A percentile compares a stretch with the other conserved stretches of the same genome.
Evolutionary conservation across 2,113 vertebrate genomes (phyloP).

Genomic region (Caranx melampygus): DNA sequence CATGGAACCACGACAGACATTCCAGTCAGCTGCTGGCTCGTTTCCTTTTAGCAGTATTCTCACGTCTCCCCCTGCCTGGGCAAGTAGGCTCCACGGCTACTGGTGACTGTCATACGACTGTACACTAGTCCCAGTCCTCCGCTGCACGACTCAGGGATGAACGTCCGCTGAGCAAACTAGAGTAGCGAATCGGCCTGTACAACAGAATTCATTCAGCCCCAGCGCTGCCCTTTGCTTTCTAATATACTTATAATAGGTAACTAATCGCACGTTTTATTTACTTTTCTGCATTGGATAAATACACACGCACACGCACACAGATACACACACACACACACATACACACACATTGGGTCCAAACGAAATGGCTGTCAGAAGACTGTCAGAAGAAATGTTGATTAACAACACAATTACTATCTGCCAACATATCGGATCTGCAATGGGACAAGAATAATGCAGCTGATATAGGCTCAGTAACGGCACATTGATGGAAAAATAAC

Average conservation of each 20-base stretch:
- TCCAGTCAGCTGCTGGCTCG: conserved; percentile 37
- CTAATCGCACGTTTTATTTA: conserved; percentile 18
- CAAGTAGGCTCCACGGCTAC: conserved; percentile 36
- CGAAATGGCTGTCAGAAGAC: neutral
- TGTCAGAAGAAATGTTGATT: neutral
- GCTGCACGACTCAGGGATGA: conserved; percentile 50
- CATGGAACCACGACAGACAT: conserved; percentile 37
- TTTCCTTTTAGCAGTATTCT: conserved; percentile 61
- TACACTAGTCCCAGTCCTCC: conserved; percentile 36
- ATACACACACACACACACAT: neutral
- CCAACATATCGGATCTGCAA: conserved; percentile 54
- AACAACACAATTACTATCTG: neutral
- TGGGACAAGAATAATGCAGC: conserved; percentile 80
- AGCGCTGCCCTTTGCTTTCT: conserved; percentile 15
- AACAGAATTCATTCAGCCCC: conserved; percentile 5
- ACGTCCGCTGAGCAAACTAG: conserved; percentile 30
- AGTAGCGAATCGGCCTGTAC: conserved; percentile 21
- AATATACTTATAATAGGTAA: conserved; percentile 4
- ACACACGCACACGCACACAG: neutral
- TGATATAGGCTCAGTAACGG: conserved; percentile 60
- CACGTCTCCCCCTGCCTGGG: conserved; percentile 48
- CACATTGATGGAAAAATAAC: conserved; percentile 48
- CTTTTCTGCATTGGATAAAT: neutral
- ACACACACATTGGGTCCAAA: neutral
- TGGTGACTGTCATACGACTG: conserved; percentile 36